Evolutionary conservation across 2,888 invertebrate genomes (phyloP).

Genomic region (Acronicta alni): DNA sequence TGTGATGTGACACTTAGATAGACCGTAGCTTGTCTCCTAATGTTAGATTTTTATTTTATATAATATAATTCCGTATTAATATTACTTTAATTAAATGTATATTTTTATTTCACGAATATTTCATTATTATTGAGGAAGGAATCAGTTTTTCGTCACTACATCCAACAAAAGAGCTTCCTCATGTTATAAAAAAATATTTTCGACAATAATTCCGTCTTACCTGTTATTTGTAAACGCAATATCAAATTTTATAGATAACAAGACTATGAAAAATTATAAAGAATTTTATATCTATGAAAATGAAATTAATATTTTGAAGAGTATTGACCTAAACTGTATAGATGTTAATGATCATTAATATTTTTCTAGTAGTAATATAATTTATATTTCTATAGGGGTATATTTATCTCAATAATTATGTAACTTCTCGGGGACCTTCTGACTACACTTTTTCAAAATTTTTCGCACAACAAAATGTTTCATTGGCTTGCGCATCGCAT

Average conservation of each 20-base stretch:
- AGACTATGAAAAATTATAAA: slow-evolving; percentile 33
- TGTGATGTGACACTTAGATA: slow-evolving; percentile 50
- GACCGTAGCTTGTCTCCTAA: slow-evolving; percentile 28
- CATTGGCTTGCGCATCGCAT: slow-evolving; percentile 30
- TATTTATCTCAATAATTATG: slow-evolving; percentile 32
- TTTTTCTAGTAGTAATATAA: slow-evolving; percentile 53
- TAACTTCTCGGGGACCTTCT: slow-evolving; percentile 10
- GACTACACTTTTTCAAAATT: slow-evolving; percentile 23
- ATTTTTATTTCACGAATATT: slow-evolving; percentile 9
- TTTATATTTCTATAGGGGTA: slow-evolving; percentile 23
- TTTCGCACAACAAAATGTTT: slow-evolving; percentile 32
- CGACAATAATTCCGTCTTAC: slow-evolving; percentile 70
- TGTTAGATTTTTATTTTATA: slow-evolving; percentile 30
- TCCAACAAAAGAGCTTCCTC: slow-evolving; percentile 61
- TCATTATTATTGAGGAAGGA: slow-evolving; percentile 16
- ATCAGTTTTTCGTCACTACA: slow-evolving; percentile 14
- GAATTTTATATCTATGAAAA: slow-evolving; percentile 45
- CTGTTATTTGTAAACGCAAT: slow-evolving; percentile 61
- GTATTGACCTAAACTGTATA: slow-evolving; percentile 44
- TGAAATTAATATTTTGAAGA: slow-evolving; percentile 58
- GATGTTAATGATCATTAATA: slow-evolving; percentile 47
- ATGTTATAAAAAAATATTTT: slow-evolving; percentile 62
- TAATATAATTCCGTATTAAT: slow-evolving; percentile 8
- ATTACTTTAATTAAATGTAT: slow-evolving; percentile 9
- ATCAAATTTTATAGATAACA: slow-evolving; percentile 64